Conservation (phyloP, 2,797 vertebrate genomes). For the Momotus momota region DNA sequence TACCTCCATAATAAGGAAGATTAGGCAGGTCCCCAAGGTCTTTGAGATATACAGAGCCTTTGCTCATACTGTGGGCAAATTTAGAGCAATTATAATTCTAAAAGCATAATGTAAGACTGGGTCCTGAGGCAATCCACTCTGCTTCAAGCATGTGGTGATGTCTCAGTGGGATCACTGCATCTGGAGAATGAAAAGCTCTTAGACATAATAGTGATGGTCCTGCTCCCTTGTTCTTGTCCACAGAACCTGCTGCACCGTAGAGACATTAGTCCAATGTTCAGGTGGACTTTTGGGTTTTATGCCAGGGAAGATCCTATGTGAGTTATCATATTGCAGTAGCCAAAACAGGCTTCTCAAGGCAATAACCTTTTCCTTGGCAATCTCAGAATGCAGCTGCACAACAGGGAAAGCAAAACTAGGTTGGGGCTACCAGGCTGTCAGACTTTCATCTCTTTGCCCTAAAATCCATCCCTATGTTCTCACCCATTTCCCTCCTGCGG, state of each 20-base stretch:
- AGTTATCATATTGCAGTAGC: not conserved
- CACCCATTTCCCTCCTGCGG: not conserved
- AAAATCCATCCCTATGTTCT: not conserved
- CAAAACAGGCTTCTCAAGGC: not conserved
- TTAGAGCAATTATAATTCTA: not conserved
- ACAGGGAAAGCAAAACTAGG: not conserved
- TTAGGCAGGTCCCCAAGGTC: not conserved
- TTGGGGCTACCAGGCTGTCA: not conserved
- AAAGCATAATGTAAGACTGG: not conserved
- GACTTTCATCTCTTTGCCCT: not conserved
- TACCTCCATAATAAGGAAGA: not conserved
- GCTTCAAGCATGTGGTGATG: not conserved
- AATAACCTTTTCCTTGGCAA: not conserved
- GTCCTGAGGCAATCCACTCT: not conserved
- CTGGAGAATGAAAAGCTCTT: not conserved
- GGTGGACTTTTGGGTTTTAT: not conserved
- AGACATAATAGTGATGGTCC: not conserved
- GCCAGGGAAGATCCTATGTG: not conserved
- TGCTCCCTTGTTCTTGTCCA: not conserved
- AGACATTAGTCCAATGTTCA: not conserved
- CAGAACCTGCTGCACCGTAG: not conserved
- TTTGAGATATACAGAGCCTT: not conserved
- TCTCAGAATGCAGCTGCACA: not conserved
- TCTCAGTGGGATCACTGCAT: not conserved
- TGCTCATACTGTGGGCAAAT: not conserved